Conservation (phyloP, 2,797 vertebrate genomes). For the Nasua narica region DNA sequence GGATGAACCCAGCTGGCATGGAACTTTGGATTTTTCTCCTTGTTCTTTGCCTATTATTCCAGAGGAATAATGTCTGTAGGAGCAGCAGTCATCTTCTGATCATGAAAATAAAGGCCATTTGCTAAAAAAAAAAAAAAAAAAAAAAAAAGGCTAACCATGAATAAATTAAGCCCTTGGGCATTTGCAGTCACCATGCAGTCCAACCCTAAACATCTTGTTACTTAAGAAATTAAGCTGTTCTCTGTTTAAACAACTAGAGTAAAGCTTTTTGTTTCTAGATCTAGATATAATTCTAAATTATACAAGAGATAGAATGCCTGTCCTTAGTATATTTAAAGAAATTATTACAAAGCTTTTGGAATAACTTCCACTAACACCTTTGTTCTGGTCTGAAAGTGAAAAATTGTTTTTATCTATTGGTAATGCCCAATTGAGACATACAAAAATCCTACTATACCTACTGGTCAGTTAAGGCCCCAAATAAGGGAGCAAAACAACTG, state of each 20-base stretch:
- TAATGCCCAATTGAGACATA: background rate
- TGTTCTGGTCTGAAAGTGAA: background rate
- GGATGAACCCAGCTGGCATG: background rate
- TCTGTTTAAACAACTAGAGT: background rate
- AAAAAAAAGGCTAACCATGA: background rate
- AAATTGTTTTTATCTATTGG: background rate
- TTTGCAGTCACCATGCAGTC: background rate
- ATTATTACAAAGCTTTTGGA: background rate
- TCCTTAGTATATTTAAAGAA: background rate
- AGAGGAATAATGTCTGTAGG: background rate
- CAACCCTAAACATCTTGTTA: background rate
- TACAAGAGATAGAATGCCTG: background rate
- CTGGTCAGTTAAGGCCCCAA: background rate
- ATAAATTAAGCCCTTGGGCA: background rate
- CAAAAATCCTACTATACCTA: background rate
- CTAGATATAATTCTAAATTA: background rate
- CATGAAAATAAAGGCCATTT: background rate
- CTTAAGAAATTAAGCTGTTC: background rate
- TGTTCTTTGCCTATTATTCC: background rate
- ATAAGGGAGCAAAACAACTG: background rate
- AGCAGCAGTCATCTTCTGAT: background rate
- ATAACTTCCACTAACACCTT: background rate
- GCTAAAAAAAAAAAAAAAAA: background rate
- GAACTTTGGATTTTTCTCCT: background rate
- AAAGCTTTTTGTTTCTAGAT: background rate